Evolutionary conservation across 2,113 vertebrate genomes (phyloP).

Genomic region (Engystomops pustulosus): DNA sequence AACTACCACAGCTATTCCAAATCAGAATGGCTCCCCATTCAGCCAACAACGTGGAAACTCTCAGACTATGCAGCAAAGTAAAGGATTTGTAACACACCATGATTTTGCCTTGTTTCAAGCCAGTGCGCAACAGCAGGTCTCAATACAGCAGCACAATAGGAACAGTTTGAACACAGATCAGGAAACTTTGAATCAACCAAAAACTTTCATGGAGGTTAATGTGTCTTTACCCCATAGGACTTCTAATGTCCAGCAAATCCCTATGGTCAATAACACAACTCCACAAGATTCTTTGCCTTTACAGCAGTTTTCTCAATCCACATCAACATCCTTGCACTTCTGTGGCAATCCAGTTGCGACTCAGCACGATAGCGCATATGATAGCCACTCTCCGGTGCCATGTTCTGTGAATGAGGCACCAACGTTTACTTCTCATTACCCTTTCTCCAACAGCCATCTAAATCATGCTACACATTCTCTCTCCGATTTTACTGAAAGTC

Average conservation of each 20-base stretch:
- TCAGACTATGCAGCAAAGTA: conserved; percentile 84
- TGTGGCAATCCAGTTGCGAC: conserved; percentile 74
- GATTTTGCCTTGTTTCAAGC: conserved; percentile 90
- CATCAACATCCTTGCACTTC: conserved; percentile 78
- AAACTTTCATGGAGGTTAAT: conserved; percentile 83
- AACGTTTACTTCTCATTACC: conserved; percentile 84
- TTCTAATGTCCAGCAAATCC: conserved; percentile 76
- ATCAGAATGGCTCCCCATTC: conserved; percentile 82
- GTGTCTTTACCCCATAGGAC: conserved; percentile 76
- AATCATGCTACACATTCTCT: conserved; percentile 76
- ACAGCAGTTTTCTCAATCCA: conserved; percentile 79
- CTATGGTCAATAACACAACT: conserved; percentile 72
- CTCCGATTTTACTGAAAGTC: conserved; percentile 80
- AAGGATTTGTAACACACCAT: conserved; percentile 84
- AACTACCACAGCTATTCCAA: conserved; percentile 74
- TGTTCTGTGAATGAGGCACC: conserved; percentile 83
- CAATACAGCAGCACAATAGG: conserved; percentile 74
- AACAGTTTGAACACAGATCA: conserved; percentile 76
- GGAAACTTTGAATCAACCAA: conserved; percentile 77
- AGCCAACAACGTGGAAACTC: conserved; percentile 83
- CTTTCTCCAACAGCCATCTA: conserved; percentile 83
- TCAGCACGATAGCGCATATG: conserved; percentile 77
- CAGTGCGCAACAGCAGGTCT: conserved; percentile 77
- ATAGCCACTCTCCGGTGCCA: conserved; percentile 78
- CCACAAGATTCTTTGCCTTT: conserved; percentile 78